Evolutionary conservation across 2,888 invertebrate genomes (phyloP), one percentile per base, ranked within the genome.

Genomic region (Drosophila austrosaltans): DNA sequence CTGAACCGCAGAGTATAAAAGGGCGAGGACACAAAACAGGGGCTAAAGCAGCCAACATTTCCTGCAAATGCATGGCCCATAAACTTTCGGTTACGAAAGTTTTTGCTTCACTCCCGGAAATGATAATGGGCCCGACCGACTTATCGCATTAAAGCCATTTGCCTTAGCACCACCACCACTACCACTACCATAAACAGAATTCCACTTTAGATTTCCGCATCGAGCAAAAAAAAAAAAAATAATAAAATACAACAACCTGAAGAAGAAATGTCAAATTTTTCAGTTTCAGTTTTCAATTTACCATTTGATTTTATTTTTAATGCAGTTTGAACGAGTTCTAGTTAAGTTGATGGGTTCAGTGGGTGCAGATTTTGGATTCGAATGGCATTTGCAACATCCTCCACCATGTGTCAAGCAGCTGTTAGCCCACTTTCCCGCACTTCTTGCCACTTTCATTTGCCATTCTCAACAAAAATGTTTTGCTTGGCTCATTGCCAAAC

Each of bases 1-100:
- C 82, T 77, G 77, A 82, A 78, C 83, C 87, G 66, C 79, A 81
- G 71, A 81, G 57, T 57, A 62, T 69, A 69, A 69, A 70, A 20
- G 36, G 66, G 39, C 58, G 59, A 59, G 42, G 36, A 36, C 32
- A 36, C 25, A 61, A 30, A 56, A 69, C 57, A 61, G 54, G 20
- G 40, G 42, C 30, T 10, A 56, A 63, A 64, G 72, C 69, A 58
- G 44, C 53, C 71, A 53, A 72, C 72, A 76, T 72, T 75, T 76
- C 76, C 69, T 48, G 72, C 65, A 74, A 53, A 72, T 56, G 72
- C 65, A 66, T 56, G 65, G 63, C 58, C 66, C 82, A 79, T 75
- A 81, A 81, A 84, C 68, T 70, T 79, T 69, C 32, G 54, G 22
- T 28, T 56, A 30, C 56, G 59, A 84, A 82, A 79, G 77, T 79